These are phyloP conservation scores for Alexandromys fortis DNA, from an alignment of 2,113 vertebrate genomes.

Conservation along the genomic window DNA sequence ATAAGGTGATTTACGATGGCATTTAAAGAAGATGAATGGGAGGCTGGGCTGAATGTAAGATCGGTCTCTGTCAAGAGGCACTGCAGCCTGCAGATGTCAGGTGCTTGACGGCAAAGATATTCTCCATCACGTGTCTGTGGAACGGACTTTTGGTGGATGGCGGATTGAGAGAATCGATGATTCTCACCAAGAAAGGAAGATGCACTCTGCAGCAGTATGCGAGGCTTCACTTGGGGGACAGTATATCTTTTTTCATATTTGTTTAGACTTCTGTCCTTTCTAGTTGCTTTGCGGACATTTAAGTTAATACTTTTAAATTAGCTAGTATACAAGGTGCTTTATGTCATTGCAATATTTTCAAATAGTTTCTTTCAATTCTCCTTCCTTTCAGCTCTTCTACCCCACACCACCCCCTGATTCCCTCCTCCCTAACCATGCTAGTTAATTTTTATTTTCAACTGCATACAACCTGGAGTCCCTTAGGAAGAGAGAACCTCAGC, in stretches of 20 bases:
- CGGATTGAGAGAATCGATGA: not conserved
- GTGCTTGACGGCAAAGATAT: not conserved
- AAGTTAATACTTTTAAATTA: not conserved
- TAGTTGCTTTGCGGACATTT: not conserved
- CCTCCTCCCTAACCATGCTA: not conserved
- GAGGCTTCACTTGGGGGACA: no score
- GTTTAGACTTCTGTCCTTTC: not conserved
- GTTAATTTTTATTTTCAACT: not conserved
- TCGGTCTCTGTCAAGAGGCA: not conserved
- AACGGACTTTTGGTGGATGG: not conserved
- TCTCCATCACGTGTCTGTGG: constrained; percentile 31
- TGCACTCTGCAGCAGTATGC: not conserved
- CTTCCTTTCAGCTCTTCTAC: not conserved
- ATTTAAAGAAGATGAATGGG: constrained; percentile 35
- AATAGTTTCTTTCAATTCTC: not conserved
- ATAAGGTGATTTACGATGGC: constrained; percentile 27
- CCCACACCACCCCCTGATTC: not conserved
- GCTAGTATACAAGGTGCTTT: not conserved
- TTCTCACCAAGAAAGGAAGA: constrained; percentile 27
- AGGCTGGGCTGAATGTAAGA: not conserved
- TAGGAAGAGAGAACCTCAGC: not conserved
- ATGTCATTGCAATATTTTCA: not conserved
- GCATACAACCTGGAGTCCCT: not conserved
- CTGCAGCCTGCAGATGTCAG: not conserved
- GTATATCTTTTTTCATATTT: not conserved